These are phyloP conservation scores for Sula dactylatra DNA, from an alignment of 2,113 vertebrate genomes.

Conservation along the genomic window DNA sequence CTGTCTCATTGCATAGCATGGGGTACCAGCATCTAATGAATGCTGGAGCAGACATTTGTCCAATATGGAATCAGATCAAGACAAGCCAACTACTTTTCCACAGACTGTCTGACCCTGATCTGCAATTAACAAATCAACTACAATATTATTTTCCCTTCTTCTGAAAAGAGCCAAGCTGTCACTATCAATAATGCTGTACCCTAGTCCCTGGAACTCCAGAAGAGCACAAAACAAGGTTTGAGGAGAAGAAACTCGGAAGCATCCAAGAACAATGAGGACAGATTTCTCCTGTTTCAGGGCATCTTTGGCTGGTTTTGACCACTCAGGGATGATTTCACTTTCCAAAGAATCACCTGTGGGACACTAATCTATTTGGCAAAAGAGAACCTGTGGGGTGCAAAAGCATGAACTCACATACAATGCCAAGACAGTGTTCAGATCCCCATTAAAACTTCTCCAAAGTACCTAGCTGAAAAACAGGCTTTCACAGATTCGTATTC, in stretches of 20 bases:
- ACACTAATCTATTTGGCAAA: not conserved
- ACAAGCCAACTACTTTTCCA: not conserved
- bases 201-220: not conserved
- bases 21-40: not conserved
- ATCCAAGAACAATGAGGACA: fast-evolving
- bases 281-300: not conserved
- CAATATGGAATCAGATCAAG: not conserved
- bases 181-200: not conserved
- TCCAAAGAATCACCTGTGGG: not conserved
- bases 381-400: not conserved
- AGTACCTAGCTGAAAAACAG: not conserved
- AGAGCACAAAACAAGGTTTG: not conserved
- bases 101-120: not conserved
- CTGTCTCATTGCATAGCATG: not conserved
- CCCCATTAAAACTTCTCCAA: not conserved
- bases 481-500: not conserved
- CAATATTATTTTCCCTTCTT: not conserved
- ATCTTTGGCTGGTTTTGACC: not conserved
- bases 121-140: slow-evolving; percentile 13
- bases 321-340: not conserved
- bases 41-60: not conserved
- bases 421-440: not conserved
- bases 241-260: not conserved
- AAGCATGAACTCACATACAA: not conserved
- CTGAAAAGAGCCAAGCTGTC: not conserved